A percentile compares a stretch with the other conserved stretches of the same genome.
Conservation (phyloP, 2,888 invertebrate species). For the Microctonus hyperodae region DNA sequence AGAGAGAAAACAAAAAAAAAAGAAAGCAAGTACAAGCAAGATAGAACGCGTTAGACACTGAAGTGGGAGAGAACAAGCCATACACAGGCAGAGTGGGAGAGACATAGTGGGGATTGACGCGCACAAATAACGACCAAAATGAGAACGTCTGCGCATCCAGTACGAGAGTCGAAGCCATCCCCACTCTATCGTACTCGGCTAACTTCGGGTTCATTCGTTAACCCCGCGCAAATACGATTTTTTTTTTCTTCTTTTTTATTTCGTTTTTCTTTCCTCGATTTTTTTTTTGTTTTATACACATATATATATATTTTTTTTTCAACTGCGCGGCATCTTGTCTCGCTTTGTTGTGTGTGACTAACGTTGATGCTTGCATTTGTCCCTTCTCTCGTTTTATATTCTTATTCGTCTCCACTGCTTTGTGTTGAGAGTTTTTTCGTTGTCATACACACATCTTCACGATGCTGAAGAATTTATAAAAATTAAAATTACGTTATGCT, state of each 20-base stretch:
- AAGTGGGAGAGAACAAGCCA: not conserved
- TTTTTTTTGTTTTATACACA: constrained; percentile 3
- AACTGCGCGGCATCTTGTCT: constrained; percentile 1
- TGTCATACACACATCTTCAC: constrained; percentile 1
- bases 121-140: too few species aligned
- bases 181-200: not conserved
- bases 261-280: constrained; percentile 1
- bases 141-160: too few species aligned
- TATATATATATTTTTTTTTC: not conserved
- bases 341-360: constrained; percentile 10
- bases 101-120: constrained; percentile 17
- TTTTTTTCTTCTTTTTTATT: constrained; percentile 8
- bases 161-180: not conserved
- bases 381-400: constrained; percentile 9
- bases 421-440: constrained; percentile 15
- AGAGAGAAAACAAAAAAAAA: constrained; percentile 28
- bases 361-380: constrained; percentile 6
- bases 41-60: constrained; percentile 11
- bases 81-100: not conserved
- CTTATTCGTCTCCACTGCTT: not conserved
- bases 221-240: constrained; percentile 29
- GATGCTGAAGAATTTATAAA: constrained; percentile 27
- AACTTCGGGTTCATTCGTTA: not conserved
- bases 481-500: constrained; percentile 13
- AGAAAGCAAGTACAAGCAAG: constrained; percentile 35